Base-by-base conservation (phyloP, 1,140 invertebrate genomes). In the Plectrocnemia conspersa region DNA sequence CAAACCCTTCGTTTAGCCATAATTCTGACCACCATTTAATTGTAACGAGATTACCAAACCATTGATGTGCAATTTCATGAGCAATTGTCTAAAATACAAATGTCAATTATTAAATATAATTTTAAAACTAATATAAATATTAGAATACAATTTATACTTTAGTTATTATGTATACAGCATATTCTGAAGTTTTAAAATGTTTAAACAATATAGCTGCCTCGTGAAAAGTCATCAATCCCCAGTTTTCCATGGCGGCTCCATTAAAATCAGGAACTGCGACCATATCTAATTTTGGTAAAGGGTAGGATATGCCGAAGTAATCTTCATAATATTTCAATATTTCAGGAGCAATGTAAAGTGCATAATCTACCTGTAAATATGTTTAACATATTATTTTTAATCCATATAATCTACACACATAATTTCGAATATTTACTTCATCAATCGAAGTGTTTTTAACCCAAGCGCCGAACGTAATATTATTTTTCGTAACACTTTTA, bases 1-100 rank as follows among this genome's bases (percentile, higher is more conserved):
- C 89, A 66, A 93, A 91, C 7, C 88, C 89, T 69, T 92, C 89
- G 68, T 91, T 91, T 0, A 93, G 73, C 90, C 89, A 92, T 0
- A 93, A 69, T 68, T 91, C 86, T 2, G 79, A 79, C 86, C 85
- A 89, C 86, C 86, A 89, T 62, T 80, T 79, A 78, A 87, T 85
- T 1, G 86, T 89, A 0, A 89, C 86, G 62, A 89, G 69, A 69
- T 89, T 85, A 9, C 84, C 84, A 68, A 88, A 88, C 85, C 85
- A 84, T 64, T 84, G 83, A 70, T 93, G 89, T 0, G 88, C 88
- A 9, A 92, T 65, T 71, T 93, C 89, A 67, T 93, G 90, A 18
- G 86, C 79, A 40, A 93, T 79, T 2, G 88, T 71, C 72, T 74
- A 56, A n/a, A 49, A 53, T 45, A 44, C 23, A n/a, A n/a, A n/a